Evolutionary conservation across 2,888 invertebrate genomes (phyloP).

Genomic region (Ophion obscuratus): DNA sequence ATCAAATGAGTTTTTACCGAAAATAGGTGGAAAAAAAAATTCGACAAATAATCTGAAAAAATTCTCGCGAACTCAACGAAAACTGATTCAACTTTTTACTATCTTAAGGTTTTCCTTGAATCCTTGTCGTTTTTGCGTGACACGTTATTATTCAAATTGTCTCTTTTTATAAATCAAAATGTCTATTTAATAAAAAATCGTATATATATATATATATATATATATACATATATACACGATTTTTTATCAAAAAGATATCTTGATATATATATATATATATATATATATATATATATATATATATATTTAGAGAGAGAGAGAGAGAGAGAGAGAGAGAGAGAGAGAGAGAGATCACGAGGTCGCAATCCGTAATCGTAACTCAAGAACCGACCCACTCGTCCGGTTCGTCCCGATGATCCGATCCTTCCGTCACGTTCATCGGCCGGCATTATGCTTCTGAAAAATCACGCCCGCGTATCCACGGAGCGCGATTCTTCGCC

Average conservation of each 20-base stretch:
- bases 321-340: neutral
- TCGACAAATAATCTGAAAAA: too few relatives aligned
- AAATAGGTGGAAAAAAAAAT: too few relatives aligned
- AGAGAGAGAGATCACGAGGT: constrained; percentile 39
- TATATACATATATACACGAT: neutral
- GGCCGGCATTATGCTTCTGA: constrained; percentile 51
- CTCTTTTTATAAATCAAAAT: too few relatives aligned
- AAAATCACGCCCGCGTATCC: constrained; percentile 55
- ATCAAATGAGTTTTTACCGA: too few relatives aligned
- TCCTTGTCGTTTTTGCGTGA: too few relatives aligned
- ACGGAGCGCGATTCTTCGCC: constrained; percentile 39
- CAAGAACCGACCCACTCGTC: constrained; percentile 70
- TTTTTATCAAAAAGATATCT: too few relatives aligned
- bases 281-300: neutral
- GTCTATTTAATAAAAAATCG: too few relatives aligned
- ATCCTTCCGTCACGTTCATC: constrained; percentile 54
- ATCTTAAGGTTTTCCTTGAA: too few relatives aligned
- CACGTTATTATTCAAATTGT: too few relatives aligned
- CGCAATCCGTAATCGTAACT: constrained; percentile 80
- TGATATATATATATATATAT: neutral
- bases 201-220: too few relatives aligned
- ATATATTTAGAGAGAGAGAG: neutral
- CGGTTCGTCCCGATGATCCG: constrained; percentile 58
- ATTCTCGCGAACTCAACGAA: too few relatives aligned
- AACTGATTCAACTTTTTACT: too few relatives aligned